Conservation (phyloP, 2,888 invertebrate genomes). For the Hedya salicella region DNA sequence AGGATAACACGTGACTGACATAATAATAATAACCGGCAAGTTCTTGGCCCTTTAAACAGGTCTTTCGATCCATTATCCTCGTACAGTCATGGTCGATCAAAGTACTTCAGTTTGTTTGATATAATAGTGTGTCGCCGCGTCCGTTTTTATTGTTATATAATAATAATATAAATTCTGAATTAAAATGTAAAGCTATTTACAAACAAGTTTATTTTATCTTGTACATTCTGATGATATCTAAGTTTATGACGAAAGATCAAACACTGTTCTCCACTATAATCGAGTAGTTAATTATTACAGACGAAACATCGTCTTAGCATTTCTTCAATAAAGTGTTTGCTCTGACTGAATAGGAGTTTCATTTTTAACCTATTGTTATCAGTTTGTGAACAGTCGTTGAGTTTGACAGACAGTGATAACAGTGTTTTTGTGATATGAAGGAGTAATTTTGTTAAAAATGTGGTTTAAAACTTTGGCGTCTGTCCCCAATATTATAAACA, state of each 20-base stretch:
- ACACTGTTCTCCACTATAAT: too few species aligned
- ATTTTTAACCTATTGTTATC: not conserved
- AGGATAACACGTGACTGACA: too few species aligned
- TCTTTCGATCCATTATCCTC: too few species aligned
- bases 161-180: too few species aligned
- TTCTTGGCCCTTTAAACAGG: not conserved
- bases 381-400: constrained; percentile 8
- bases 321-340: not conserved
- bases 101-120: too few species aligned
- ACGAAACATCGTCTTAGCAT: not conserved
- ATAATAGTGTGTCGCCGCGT: too few species aligned
- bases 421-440: constrained; percentile 10
- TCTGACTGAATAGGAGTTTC: not conserved
- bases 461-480: constrained; percentile 20
- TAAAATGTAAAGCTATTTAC: too few species aligned
- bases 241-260: too few species aligned
- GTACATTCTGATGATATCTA: too few species aligned
- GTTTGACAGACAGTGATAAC: constrained; percentile 9
- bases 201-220: not conserved
- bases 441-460: constrained; percentile 7
- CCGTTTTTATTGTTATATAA: too few species aligned
- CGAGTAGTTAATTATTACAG: too few species aligned
- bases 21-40: not conserved
- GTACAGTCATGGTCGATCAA: too few species aligned
- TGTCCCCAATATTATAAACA: constrained; percentile 21